phyloP scores from a whole-genome alignment of 2,113 vertebrate genomes.

The rat (Rattus norvegicus) region GRCr8 NC_086022.1:46480001-46480500 shows the following conservation, averaged over 20 bases:
- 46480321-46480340: not conserved
- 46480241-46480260: not conserved
- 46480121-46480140: not conserved
- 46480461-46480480: not conserved
- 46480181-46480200: not conserved
- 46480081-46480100: not conserved
- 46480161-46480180: not conserved
- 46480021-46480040: not conserved
- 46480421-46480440: not conserved
- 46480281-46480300: not conserved
- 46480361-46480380: not conserved
- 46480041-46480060: not conserved
- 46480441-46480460: not conserved
- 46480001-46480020: not conserved
- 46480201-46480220: not conserved
- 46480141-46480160: not conserved
- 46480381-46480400: conserved; percentile 25
- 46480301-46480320: conserved; percentile 25
- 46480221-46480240: not conserved
- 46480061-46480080: not conserved
- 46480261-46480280: not conserved
- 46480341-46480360: not conserved
- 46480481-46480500: not conserved
- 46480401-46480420: not conserved
- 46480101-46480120: not conserved